Conservation (phyloP, 2,113 vertebrate genomes). For the Pelecanoides urinatrix region DNA sequence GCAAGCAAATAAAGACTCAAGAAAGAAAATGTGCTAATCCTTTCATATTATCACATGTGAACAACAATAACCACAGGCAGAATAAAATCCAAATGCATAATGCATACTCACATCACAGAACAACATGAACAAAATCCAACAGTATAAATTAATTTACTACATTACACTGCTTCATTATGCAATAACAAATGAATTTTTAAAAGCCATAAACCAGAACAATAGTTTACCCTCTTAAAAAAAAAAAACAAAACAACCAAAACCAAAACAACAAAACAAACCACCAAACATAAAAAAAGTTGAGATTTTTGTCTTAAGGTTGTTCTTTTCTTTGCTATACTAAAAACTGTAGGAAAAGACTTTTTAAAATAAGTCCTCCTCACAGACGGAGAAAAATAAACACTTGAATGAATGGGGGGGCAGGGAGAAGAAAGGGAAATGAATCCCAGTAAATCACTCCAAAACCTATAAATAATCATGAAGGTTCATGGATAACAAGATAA, state of each 20-base stretch:
- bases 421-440: background rate
- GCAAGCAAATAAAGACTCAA: background rate
- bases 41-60: background rate
- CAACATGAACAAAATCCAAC: background rate
- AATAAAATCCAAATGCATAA: slow-evolving; percentile 51
- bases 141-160: slow-evolving; percentile 36
- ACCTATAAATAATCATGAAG: background rate
- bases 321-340: background rate
- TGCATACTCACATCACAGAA: background rate
- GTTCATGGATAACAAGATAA: background rate
- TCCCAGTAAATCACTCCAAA: background rate
- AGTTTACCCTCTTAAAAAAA: background rate
- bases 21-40: background rate
- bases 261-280: background rate
- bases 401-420: background rate
- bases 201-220: background rate
- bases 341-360: background rate
- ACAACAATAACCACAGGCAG: slow-evolving; percentile 2
- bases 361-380: background rate
- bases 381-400: background rate
- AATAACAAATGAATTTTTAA: slow-evolving; percentile 34
- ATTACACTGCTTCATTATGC: slow-evolving; percentile 22
- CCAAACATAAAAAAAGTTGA: background rate
- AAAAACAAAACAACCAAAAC: background rate
- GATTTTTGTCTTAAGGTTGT: background rate